These are phyloP conservation scores for Pangasius macronema DNA, from an alignment of 2,797 vertebrate species.

Conservation along the genomic window DNA sequence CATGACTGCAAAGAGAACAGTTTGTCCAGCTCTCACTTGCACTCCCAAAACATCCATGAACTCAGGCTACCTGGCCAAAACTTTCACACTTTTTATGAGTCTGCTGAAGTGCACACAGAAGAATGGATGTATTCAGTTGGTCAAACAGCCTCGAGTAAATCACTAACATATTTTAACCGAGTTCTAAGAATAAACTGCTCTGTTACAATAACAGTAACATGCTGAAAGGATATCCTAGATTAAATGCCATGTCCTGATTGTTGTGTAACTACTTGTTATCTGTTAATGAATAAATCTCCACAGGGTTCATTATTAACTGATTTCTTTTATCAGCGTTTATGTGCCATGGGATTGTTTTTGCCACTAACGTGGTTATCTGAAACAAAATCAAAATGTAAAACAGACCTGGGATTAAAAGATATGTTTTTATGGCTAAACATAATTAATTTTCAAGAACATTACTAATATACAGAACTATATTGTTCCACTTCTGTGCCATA, in stretches of 20 bases:
- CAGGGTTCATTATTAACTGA: not conserved
- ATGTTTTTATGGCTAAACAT: not conserved
- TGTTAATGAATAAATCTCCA: not conserved
- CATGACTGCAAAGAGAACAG: constrained; percentile 56
- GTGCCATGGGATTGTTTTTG: not conserved
- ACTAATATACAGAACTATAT: too few species aligned
- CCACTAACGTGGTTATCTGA: not conserved
- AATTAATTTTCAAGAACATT: not conserved
- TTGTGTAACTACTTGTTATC: not conserved
- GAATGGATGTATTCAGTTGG: not conserved
- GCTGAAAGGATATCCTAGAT: not conserved
- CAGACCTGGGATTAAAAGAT: not conserved
- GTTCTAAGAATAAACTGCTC: not conserved
- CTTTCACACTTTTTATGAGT: constrained; percentile 10
- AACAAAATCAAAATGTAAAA: not conserved
- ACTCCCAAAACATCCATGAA: constrained; percentile 47
- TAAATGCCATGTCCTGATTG: not conserved
- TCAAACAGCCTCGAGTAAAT: not conserved
- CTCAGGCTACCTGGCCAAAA: constrained; percentile 60
- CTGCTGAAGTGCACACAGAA: not conserved
- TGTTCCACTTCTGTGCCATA: not conserved
- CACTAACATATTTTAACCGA: not conserved
- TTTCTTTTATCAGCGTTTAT: constrained; percentile 2
- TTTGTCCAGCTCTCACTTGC: constrained; percentile 63
- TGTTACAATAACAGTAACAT: not conserved